Evolutionary conservation across 2,888 invertebrate genomes (phyloP).

Genomic region (Drosophila affinis): DNA sequence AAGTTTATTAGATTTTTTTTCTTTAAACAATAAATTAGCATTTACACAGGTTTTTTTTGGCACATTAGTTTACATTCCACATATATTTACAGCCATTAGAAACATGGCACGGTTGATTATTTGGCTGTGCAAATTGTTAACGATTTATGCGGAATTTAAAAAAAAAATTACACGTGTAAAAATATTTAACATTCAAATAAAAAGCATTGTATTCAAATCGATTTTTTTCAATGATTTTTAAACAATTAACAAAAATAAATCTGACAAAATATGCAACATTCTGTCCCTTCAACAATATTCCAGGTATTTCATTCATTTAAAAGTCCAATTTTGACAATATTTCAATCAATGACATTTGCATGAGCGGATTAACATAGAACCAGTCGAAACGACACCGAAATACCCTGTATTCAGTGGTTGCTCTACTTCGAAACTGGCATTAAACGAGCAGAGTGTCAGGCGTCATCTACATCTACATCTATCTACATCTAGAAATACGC

Average conservation of each 20-base stretch:
- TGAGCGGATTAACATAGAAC: not conserved
- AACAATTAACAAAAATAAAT: not conserved
- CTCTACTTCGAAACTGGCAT: no score
- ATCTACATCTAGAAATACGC: not conserved
- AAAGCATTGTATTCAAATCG: no score
- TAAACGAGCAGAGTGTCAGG: no score
- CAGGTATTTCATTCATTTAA: not conserved
- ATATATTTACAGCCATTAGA: slow-evolving; percentile 3
- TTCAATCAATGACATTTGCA: not conserved
- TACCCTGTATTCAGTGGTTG: no score
- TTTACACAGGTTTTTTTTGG: not conserved
- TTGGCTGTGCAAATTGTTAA: no score
- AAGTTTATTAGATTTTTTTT: not conserved
- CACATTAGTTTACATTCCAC: not conserved
- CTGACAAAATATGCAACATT: not conserved
- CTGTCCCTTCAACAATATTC: not conserved
- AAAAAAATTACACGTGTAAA: not conserved
- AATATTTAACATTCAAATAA: no score
- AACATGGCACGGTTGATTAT: no score
- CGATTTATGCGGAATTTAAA: no score
- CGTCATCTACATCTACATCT: no score
- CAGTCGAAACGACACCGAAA: no score
- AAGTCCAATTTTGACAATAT: not conserved
- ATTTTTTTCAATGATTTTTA: no score
- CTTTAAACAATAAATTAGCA: not conserved